Percentiles rank a stretch among this genome's conserved stretches.
Conservation (phyloP, 2,888 invertebrate species). For the Trichogramma evanescens region DNA sequence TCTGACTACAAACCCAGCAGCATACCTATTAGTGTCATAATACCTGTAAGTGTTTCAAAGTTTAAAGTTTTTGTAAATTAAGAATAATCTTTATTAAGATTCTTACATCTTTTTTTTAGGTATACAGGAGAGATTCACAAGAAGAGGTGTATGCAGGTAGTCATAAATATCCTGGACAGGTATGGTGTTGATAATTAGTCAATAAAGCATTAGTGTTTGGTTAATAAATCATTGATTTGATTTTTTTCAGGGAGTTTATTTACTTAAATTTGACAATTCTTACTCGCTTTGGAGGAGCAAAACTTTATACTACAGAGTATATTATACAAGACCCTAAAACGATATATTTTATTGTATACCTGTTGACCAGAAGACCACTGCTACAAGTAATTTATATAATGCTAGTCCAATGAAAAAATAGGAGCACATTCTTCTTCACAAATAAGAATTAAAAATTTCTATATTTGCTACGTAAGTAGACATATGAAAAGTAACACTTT, state of each 20-base stretch:
- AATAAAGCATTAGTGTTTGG: not conserved
- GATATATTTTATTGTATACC: conserved; percentile 25
- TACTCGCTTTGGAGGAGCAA: conserved; percentile 99
- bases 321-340: conserved; percentile 70
- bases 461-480: conserved; percentile 27
- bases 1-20: conserved; percentile 35
- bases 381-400: conserved; percentile 30
- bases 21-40: conserved; percentile 40
- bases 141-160: conserved; percentile 95
- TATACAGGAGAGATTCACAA: conserved; percentile 93
- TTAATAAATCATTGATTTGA: not conserved
- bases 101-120: conserved; percentile 46
- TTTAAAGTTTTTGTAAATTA: conserved; percentile 4
- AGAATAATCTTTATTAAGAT: not conserved
- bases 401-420: conserved; percentile 36
- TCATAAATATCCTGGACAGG: conserved; percentile 84
- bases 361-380: conserved; percentile 32
- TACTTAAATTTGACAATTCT: conserved; percentile 98
- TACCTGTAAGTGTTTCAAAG: conserved; percentile 34
- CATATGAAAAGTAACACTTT: too few relatives aligned
- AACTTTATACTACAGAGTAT: conserved; percentile 97
- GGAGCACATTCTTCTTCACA: conserved; percentile 12
- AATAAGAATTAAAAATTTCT: conserved; percentile 19
- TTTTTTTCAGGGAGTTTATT: conserved; percentile 76
- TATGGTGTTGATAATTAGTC: conserved; percentile 18